These are phyloP conservation scores for Ferrisia virgata DNA, from an alignment of 2,888 invertebrate species.

Conservation along the genomic window DNA sequence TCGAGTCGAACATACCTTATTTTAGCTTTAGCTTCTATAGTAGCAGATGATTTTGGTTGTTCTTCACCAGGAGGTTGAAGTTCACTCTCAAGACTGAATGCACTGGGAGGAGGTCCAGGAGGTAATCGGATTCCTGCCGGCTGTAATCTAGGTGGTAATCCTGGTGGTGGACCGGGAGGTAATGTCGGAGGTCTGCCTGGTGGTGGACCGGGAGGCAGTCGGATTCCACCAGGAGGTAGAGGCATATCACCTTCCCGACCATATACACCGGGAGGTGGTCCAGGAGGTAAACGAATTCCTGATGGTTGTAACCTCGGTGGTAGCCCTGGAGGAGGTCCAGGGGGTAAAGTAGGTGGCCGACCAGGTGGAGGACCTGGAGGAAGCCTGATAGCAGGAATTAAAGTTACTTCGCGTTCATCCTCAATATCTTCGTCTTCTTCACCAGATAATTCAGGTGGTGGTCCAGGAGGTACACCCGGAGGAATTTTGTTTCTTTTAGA, in stretches of 20 bases:
- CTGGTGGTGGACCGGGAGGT: conserved; percentile 63
- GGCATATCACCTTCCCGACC: conserved; percentile 50
- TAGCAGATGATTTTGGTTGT: conserved; percentile 61
- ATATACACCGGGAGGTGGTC: conserved; percentile 60
- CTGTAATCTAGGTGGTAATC: conserved; percentile 61
- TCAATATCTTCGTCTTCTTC: conserved; percentile 56
- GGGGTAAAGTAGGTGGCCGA: conserved; percentile 55
- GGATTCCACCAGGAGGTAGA: conserved; percentile 56
- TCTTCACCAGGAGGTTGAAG: conserved; percentile 53
- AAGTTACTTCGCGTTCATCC: conserved; percentile 54
- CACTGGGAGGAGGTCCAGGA: conserved; percentile 63
- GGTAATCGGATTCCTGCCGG: conserved; percentile 59
- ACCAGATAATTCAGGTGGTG: conserved; percentile 72
- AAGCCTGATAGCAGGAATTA: conserved; percentile 57
- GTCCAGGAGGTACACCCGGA: conserved; percentile 83
- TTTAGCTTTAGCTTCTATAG: conserved; percentile 95
- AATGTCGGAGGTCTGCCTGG: conserved; percentile 55
- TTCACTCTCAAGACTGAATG: conserved; percentile 65
- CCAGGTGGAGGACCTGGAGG: conserved; percentile 60
- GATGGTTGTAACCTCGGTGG: conserved; percentile 60
- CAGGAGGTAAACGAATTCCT: conserved; percentile 61
- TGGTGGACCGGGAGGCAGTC: conserved; percentile 58
- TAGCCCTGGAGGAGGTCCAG: conserved; percentile 63
- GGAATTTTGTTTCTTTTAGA: conserved; percentile 61
- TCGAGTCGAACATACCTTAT: conserved; percentile 58